Evolutionary conservation across 1,140 invertebrate genomes (phyloP), one percentile per base, ranked within the genome.

Genomic region (Ooceraea biroi): DNA sequence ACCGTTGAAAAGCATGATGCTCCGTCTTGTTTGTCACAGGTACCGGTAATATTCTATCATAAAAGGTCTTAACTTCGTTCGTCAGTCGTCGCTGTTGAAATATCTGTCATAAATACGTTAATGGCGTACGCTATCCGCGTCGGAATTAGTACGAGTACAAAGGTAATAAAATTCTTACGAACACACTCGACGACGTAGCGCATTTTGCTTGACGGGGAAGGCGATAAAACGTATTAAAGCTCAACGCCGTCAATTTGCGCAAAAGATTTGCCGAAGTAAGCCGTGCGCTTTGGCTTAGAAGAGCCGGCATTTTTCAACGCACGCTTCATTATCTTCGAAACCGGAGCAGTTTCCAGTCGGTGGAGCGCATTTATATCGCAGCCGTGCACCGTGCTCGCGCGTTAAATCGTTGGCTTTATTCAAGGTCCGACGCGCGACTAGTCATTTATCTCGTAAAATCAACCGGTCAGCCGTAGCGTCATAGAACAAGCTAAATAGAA

Each of bases 391-490:
- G 69, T 48, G 82, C 84, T 88, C 84, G 72, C 89, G 84, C 88
- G 91, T 83, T 87, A 89, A 91, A 90, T 90, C 90, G 84, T 89
- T 87, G 83, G 85, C 88, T 90, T 91, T 91, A 90, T 91, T 90
- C 86, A 90, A 82, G 68, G 41, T 44, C 65, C 65, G 63, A 71
- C 84, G 88, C 90, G 85, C 89, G 84, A 88, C 87, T 85, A 73
- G 68, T 57, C 84, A 82, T 85, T 85, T 83, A 71, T 85, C 80
- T 82, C 78, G 71, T 46, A 73, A 87, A 89, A 90, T 91, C 87
- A 90, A 74, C 83, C 72, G 84, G 63, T 72, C 46, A 58, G 48
- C 52, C 76, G 41, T 71, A 71, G 36, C 76, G 63, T 78, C 63
- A 78, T 57, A 78, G 76, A 57, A 57, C 76, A 80, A 71, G 65